Base-by-base conservation (phyloP, 2,888 invertebrate genomes). In the Leuctra nigra region DNA sequence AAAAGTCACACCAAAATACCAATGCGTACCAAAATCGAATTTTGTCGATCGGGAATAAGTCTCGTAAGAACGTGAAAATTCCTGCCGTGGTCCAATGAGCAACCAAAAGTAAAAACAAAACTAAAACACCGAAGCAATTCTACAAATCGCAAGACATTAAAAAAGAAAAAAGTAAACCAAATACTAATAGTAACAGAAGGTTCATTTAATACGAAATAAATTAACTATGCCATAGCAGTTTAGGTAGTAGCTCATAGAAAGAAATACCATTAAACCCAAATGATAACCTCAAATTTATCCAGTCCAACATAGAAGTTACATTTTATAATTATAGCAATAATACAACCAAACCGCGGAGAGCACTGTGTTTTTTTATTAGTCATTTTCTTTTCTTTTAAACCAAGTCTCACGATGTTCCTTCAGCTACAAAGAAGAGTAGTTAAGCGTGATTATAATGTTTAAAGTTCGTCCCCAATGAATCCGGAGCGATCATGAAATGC, bases 401-500 rank as follows among this genome's bases (percentile, higher is more conserved):
- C 20, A 11, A 50, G 35, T 50, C 50, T 22, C 50, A 50, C 50
- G 50, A 50, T 22, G 11, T 35, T 35, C 35, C 50, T 33, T 13
- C n/a, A 16, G 29, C 33, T 16, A 20, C 13, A 33, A 25, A 22
- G 22, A 35, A 20, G 35, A 33, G n/a, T n/a, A n/a, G n/a, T n/a
- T 50, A 35, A 11, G 18, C 11, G 11, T 50, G 50, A 50, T 50
- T 50, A 50, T 50, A 50, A 33, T 20, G 50, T 16, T 50, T 50
- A 35, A 18, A 14, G 9, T 13, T 29, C n/a, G 50, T 16, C 35
- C 14, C 50, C 33, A 50, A 50, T 50, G 50, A 50, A 50, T 50
- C 33, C 35, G 35, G 36, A 25, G 47, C 47, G 24, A 22, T 14
- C 25, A 25, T 1, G 20, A 47, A 25, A 47, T 24, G n/a, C n/a